Base-by-base conservation (phyloP, 1,140 invertebrate genomes). In the Cyrtorhinus lividipennis region DNA sequence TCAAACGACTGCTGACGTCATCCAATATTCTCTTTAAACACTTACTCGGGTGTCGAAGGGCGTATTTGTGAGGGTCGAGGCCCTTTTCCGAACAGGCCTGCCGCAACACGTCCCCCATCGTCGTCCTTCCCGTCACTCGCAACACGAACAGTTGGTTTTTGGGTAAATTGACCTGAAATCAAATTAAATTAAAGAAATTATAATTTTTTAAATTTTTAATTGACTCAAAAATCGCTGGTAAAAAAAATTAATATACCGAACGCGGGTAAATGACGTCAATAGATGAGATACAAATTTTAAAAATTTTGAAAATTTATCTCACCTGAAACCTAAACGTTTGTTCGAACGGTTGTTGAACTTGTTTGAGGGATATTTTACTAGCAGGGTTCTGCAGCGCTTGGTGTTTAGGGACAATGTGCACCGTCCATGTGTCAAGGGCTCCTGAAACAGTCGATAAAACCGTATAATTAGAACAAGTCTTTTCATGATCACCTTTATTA, bases 41-140 rank as follows among this genome's bases (percentile, higher is more conserved):
- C 73, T 79, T 72, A 84, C 83, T 80, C 73, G 88, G 87, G 78
- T 88, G 85, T 64, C 86, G 78, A 61, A 93, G 81, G 71, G 87
- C 84, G 72, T 90, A 90, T 69, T 84, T 85, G 23, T 76, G 71
- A 13, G 79, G 75, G 71, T 90, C 86, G 63, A 92, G 73, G 72
- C 83, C 81, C 71, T 90, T 90, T 69, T 91, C 88, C n/a, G 79
- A 77, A 69, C 90, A 92, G 2, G 90, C 84, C 71, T 84, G 80
- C 24, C 77, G 73, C 65, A 90, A 77, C 53, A 87, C 80, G 68
- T 87, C 81, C 60, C 80, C 75, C 30, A 90, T 72, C 48, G 79
- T 73, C 61, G 81, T 80, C 72, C 82, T 78, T 59, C 83, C 80
- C 71, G 85, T 80, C 62, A 88, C 82, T 66, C 87, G 74, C 38